These are phyloP conservation scores for Drosophila melanosoma DNA, from an alignment of 2,888 invertebrate genomes.

Conservation along the genomic window DNA sequence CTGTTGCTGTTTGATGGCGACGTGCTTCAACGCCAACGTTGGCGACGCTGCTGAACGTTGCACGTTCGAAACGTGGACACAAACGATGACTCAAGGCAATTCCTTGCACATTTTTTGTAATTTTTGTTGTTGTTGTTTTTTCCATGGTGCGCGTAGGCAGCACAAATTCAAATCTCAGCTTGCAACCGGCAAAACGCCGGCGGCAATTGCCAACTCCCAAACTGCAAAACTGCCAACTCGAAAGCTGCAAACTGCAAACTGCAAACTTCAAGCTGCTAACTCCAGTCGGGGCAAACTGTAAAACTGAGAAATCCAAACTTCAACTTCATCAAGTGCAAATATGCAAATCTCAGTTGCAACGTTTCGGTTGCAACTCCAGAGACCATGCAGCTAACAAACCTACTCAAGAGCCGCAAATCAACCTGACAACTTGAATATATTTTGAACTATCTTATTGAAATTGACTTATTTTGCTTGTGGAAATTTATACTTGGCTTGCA, in stretches of 20 bases:
- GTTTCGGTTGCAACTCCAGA: constrained; percentile 13
- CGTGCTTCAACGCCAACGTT: constrained; percentile 67
- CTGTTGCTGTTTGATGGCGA: constrained; percentile 11
- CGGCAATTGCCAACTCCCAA: constrained; percentile 43
- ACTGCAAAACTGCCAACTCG: constrained; percentile 24
- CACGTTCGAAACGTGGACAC: constrained; percentile 40
- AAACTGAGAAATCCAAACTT: constrained; percentile 41
- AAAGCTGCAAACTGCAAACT: neutral
- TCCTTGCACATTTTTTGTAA: constrained; percentile 68
- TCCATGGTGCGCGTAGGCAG: constrained; percentile 69
- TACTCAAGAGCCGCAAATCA: constrained; percentile 46
- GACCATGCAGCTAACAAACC: constrained; percentile 30
- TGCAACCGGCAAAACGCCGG: constrained; percentile 30
- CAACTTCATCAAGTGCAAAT: constrained; percentile 77
- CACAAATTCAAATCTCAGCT: constrained; percentile 52
- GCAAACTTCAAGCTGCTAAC: constrained; percentile 14
- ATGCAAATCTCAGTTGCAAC: constrained; percentile 64
- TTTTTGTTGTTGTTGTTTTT: constrained; percentile 42
- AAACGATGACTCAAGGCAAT: constrained; percentile 79
- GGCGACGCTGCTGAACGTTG: constrained; percentile 52
- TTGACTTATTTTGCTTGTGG: constrained; percentile 12
- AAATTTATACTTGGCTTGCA: constrained; percentile 16
- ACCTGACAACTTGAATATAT: constrained; percentile 41
- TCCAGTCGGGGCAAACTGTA: constrained; percentile 12
- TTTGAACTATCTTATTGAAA: constrained; percentile 8